Base-by-base conservation (phyloP, 2,888 invertebrate species). In the Drosophila flavopinicola region DNA sequence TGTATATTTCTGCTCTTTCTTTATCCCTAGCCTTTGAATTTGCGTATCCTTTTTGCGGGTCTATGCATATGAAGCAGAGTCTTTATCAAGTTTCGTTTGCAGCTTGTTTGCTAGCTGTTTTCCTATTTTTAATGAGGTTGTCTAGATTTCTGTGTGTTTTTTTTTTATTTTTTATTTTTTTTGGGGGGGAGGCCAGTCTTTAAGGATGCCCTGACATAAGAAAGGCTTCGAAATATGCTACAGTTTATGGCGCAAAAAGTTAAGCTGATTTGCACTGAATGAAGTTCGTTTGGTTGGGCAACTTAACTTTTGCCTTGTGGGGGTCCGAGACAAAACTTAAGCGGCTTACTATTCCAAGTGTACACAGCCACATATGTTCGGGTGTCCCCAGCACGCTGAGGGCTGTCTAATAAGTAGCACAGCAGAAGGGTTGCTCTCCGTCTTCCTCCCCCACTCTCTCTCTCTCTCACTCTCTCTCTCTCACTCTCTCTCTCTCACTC, bases 251-350 rank as follows among this genome's bases (percentile, higher is more conserved):
- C 56, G 48, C 41, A 84, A 75, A 79, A 84, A 80, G 71, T 80
- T 80, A 79, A 79, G 78, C 84, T 80, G 78, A 84, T 79, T 79
- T 77, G 52, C 66, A 51, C 24, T 65, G 70, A 60, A 59, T 64
- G 70, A 75, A 72, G 66, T 73, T 76, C 51, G 57, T 64, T 57
- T 78, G 56, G 53, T 67, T 67, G 64, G 76, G 57, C 58, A 84
- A 78, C 84, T 72, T 84, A 79, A 79, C 78, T 79, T 79, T 74
- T 79, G 80, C 78, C 61, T 63, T 47, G 24, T 49, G 41, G 42
- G 54, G 47, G 74, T 44, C 52, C 70, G 15, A 59, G 52, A 57
- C 68, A 67, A 79, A 76, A 83, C 79, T 69, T 85, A 82, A 82
- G 82, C 79, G 38, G 85, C 85, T 82, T 82, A 82, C 78, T 61